These are phyloP conservation scores for Eclectus roratus DNA, from an alignment of 2,113 vertebrate species.

Conservation along the genomic window DNA sequence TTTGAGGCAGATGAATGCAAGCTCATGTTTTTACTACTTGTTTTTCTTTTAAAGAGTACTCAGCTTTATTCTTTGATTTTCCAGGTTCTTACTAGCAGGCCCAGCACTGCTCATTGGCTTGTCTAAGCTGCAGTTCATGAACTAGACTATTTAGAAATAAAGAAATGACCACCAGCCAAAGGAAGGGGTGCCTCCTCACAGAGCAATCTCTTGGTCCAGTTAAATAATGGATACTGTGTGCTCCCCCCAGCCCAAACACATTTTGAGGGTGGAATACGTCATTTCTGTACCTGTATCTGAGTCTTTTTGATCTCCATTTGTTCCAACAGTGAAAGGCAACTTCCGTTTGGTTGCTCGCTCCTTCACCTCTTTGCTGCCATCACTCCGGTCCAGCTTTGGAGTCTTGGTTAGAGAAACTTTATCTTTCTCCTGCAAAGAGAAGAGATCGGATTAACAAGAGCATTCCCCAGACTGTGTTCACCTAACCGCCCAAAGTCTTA, in stretches of 20 bases:
- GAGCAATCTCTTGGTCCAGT: neutral
- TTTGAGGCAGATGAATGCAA: neutral
- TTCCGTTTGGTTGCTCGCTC: conserved; percentile 95
- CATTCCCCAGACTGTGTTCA: neutral
- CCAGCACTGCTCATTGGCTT: neutral
- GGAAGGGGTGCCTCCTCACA: neutral
- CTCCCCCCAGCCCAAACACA: neutral
- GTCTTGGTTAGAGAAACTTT: conserved; percentile 99
- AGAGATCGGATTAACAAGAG: neutral
- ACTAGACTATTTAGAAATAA: neutral
- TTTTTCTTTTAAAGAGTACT: neutral
- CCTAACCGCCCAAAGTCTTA: no score
- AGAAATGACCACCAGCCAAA: neutral
- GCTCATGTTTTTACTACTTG: neutral
- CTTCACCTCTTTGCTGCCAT: conserved; percentile 99
- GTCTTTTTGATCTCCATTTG: conserved; percentile 99
- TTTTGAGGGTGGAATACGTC: neutral
- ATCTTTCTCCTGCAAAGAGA: conserved; percentile 89
- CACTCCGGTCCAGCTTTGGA: conserved; percentile 94
- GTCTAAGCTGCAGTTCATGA: neutral
- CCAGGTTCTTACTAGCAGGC: neutral
- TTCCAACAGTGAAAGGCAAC: conserved; percentile 94
- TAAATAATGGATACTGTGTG: accelerated
- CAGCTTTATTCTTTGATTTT: neutral
- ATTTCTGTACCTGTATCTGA: conserved; percentile 89